Conservation (phyloP, 2,888 invertebrate species). For the Hemaris fuciformis region DNA sequence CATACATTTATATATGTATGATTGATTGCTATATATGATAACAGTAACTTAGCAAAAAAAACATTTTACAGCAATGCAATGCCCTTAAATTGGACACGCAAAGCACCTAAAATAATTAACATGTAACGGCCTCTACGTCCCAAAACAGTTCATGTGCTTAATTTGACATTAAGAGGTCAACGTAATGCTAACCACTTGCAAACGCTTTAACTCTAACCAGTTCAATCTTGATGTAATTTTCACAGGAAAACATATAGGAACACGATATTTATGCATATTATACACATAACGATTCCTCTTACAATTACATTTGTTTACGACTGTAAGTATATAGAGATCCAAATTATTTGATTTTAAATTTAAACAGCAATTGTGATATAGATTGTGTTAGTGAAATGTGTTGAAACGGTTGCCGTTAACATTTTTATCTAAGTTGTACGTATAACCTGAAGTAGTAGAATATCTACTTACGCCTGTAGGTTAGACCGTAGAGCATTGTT, state of each 20-base stretch:
- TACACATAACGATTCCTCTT: too few relatives aligned
- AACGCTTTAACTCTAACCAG: background rate
- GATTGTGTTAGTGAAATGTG: background rate
- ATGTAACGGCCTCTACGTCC: slow-evolving; percentile 8
- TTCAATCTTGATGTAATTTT: background rate
- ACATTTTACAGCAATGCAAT: background rate
- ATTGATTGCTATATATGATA: background rate
- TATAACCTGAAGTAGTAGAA: background rate
- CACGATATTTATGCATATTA: background rate
- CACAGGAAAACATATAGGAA: background rate
- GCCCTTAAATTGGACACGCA: slow-evolving; percentile 5
- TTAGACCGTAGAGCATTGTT: slow-evolving; percentile 9
- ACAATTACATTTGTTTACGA: too few relatives aligned
- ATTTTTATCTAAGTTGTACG: background rate
- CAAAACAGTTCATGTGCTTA: slow-evolving; percentile 11
- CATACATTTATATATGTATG: too few relatives aligned
- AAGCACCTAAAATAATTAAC: slow-evolving; percentile 6
- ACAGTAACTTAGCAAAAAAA: background rate
- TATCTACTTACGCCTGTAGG: background rate
- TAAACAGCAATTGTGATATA: too few relatives aligned
- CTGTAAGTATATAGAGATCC: too few relatives aligned
- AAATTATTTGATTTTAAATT: too few relatives aligned
- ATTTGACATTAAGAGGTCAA: slow-evolving; percentile 13
- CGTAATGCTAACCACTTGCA: background rate
- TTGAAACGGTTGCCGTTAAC: background rate